Conservation (phyloP, 2,797 vertebrate species). For the Eulemur albifrons region DNA sequence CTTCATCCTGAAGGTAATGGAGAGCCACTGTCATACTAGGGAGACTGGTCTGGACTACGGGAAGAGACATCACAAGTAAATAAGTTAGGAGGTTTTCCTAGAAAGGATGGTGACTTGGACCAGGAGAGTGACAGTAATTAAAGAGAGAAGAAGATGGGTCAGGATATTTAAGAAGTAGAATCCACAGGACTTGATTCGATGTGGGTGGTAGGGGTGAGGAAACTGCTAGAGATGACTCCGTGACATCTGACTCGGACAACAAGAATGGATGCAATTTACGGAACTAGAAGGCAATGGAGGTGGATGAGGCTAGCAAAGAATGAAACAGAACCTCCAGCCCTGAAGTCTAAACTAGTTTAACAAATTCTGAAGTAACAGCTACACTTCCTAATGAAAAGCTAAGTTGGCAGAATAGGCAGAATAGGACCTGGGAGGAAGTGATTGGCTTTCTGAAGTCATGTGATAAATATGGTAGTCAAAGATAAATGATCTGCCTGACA, state of each 20-base stretch:
- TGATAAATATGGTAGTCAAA: not conserved
- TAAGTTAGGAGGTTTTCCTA: not conserved
- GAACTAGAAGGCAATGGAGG: not conserved
- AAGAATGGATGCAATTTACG: not conserved
- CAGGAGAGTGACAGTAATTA: not conserved
- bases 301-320: not conserved
- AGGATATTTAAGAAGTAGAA: not conserved
- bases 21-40: not conserved
- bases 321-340: not conserved
- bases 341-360: not conserved
- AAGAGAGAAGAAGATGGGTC: not conserved
- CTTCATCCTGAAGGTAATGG: not conserved
- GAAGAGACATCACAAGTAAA: not conserved
- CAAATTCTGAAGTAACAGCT: not conserved
- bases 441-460: conserved; percentile 2
- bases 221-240: not conserved
- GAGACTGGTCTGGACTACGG: not conserved
- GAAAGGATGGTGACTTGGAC: not conserved
- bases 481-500: conserved; percentile 30
- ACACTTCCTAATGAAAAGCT: not conserved
- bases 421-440: not conserved
- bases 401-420: not conserved
- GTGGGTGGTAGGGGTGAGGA: not conserved
- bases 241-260: not conserved
- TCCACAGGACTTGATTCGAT: not conserved